Percentiles rank a stretch among this genome's conserved stretches.
phyloP scores from a whole-genome alignment of 2,797 vertebrate genomes.

The Acanthurus lineatus region DNA sequence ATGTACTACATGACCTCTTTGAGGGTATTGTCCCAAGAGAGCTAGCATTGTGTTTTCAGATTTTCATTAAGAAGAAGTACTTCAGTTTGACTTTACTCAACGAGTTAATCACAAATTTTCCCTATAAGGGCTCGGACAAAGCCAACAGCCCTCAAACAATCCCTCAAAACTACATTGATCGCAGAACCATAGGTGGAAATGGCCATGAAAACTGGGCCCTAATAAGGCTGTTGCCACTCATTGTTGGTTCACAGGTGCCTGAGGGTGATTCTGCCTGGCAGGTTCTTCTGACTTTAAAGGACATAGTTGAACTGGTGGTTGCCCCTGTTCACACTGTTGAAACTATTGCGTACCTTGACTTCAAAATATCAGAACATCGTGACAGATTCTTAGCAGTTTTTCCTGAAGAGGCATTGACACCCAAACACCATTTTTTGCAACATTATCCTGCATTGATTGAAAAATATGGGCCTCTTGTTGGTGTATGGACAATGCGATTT shows the following conservation, averaged over 20 bases:
- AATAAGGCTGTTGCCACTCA: conserved; percentile 42
- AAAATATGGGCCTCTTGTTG: conserved; percentile 22
- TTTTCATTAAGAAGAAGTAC: conserved; percentile 52
- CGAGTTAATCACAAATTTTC: conserved; percentile 27
- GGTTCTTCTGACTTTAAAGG: conserved; percentile 55
- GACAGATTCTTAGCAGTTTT: conserved; percentile 31
- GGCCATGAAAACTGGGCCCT: conserved; percentile 49
- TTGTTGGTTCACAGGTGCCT: conserved; percentile 48
- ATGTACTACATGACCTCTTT: conserved; percentile 50
- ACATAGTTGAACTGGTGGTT: conserved; percentile 57
- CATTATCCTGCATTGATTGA: conserved; percentile 40
- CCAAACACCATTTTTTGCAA: conserved; percentile 53
- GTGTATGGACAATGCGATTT: conserved; percentile 48
- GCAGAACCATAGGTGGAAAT: conserved; percentile 34
- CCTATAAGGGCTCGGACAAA: conserved; percentile 56
- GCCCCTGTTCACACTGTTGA: conserved; percentile 49
- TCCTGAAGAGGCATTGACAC: conserved; percentile 42
- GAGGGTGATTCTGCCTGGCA: conserved; percentile 50
- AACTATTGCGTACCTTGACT: conserved; percentile 52
- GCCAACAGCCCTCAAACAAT: conserved; percentile 36
- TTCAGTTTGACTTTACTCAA: conserved; percentile 53
- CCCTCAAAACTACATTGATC: conserved; percentile 8
- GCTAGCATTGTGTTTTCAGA: conserved; percentile 46
- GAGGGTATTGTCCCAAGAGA: conserved; percentile 48
- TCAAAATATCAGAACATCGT: conserved; percentile 57